A percentile compares a stretch with the other conserved stretches of the same genome.
phyloP scores from a whole-genome alignment of 2,113 vertebrate species.

The Dasyurus viverrinus region DNA sequence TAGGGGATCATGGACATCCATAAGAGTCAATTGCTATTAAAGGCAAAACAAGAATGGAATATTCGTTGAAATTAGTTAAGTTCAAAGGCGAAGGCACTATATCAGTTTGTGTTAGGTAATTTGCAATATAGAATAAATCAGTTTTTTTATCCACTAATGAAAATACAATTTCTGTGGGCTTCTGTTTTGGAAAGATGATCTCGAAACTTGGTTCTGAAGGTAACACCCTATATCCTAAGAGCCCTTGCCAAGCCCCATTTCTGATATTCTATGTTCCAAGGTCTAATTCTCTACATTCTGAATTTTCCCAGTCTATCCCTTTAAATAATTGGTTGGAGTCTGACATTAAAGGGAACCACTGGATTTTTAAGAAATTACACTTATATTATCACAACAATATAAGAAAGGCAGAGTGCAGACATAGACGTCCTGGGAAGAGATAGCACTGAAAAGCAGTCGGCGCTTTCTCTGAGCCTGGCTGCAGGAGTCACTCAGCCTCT shows the following conservation, averaged over 20 bases:
- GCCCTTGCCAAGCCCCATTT: background rate
- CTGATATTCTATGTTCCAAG: background rate
- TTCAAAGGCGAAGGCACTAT: background rate
- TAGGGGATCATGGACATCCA: slow-evolving; percentile 5
- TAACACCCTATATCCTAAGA: slow-evolving; percentile 39
- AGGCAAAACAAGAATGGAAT: slow-evolving; percentile 4
- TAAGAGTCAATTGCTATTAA: background rate
- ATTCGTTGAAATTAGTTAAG: slow-evolving; percentile 25
- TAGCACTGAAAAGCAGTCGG: background rate
- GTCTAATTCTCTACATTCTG: background rate
- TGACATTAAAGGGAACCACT: background rate
- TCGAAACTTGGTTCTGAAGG: background rate
- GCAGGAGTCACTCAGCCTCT: background rate
- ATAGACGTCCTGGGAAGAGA: background rate
- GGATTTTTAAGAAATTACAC: too few relatives aligned
- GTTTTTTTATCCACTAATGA: background rate
- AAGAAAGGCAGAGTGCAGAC: background rate
- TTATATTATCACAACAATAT: background rate
- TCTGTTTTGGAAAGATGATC: background rate
- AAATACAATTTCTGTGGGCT: background rate
- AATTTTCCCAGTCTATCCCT: background rate
- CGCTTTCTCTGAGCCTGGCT: background rate
- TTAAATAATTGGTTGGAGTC: background rate
- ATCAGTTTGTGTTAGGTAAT: background rate
- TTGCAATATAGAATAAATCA: background rate